These are phyloP conservation scores for Eristalis tenax DNA, from an alignment of 2,888 invertebrate species.

Conservation along the genomic window DNA sequence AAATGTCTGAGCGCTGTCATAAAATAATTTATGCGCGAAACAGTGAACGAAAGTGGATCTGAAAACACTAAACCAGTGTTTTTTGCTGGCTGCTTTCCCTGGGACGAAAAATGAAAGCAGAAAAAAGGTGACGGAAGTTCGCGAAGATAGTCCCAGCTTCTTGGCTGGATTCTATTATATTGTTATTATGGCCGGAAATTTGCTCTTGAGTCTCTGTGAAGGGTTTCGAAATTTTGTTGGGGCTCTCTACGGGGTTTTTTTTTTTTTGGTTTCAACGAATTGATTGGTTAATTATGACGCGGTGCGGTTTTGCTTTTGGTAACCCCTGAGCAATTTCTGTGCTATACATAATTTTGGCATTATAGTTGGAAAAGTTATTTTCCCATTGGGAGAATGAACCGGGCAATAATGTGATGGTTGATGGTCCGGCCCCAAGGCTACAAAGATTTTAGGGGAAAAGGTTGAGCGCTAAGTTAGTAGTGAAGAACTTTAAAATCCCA, in stretches of 20 bases:
- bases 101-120: slow-evolving; percentile 31
- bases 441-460: not conserved
- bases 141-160: slow-evolving; percentile 60
- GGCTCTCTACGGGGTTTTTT: slow-evolving; percentile 5
- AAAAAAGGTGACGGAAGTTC: slow-evolving; percentile 66
- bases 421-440: not conserved
- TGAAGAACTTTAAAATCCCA: too few relatives aligned
- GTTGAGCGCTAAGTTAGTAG: too few relatives aligned
- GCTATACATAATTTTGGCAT: slow-evolving; percentile 67
- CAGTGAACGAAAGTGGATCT: slow-evolving; percentile 63
- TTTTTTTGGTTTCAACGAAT: slow-evolving; percentile 44
- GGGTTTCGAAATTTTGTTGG: slow-evolving; percentile 39
- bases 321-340: slow-evolving; percentile 66
- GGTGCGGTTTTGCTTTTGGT: slow-evolving; percentile 23
- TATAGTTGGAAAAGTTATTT: slow-evolving; percentile 44
- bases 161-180: slow-evolving; percentile 68
- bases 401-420: not conserved
- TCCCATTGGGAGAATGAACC: not conserved
- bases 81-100: not conserved
- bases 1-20: slow-evolving; percentile 71
- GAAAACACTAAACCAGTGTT: slow-evolving; percentile 18
- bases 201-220: slow-evolving; percentile 61
- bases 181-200: slow-evolving; percentile 71
- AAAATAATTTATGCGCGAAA: slow-evolving; percentile 71
- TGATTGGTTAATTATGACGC: slow-evolving; percentile 70